A percentile compares a stretch with the other conserved stretches of the same genome.
Evolutionary conservation across 2,797 vertebrate species (phyloP).

Genomic region (Potorous gilbertii): DNA sequence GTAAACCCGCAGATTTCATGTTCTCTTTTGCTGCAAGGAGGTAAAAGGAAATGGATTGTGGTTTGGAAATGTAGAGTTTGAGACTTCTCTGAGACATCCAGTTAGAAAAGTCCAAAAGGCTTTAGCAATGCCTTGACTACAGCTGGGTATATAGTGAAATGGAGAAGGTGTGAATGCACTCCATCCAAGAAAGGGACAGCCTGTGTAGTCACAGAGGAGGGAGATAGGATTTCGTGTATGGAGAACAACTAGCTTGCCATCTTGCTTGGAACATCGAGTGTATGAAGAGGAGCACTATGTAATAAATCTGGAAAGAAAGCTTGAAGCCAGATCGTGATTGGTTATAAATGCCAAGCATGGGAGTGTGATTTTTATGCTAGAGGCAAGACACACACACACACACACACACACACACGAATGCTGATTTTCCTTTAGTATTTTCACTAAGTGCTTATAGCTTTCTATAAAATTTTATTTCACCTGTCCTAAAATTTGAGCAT

Average conservation of each 20-base stretch:
- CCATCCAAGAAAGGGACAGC: neutral
- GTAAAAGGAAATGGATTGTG: neutral
- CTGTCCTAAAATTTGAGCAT: constrained; percentile 15
- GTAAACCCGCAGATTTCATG: neutral
- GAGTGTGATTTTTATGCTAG: neutral
- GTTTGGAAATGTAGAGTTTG: neutral
- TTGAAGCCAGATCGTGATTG: neutral
- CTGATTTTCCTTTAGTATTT: constrained; percentile 23
- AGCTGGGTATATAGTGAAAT: neutral
- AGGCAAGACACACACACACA: neutral
- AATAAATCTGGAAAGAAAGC: neutral
- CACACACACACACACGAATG: neutral
- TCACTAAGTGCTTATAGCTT: constrained; percentile 19
- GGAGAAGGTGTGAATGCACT: neutral
- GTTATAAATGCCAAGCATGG: neutral
- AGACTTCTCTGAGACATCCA: neutral
- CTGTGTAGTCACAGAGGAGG: neutral
- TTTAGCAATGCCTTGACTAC: neutral
- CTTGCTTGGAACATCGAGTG: neutral
- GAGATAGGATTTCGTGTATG: neutral
- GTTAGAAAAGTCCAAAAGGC: neutral
- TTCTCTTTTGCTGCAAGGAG: neutral
- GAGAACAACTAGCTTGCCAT: neutral
- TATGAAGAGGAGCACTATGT: neutral
- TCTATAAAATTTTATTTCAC: constrained; percentile 33